Base-by-base conservation (phyloP, 2,888 invertebrate species). In the Ptilodon capucinus region DNA sequence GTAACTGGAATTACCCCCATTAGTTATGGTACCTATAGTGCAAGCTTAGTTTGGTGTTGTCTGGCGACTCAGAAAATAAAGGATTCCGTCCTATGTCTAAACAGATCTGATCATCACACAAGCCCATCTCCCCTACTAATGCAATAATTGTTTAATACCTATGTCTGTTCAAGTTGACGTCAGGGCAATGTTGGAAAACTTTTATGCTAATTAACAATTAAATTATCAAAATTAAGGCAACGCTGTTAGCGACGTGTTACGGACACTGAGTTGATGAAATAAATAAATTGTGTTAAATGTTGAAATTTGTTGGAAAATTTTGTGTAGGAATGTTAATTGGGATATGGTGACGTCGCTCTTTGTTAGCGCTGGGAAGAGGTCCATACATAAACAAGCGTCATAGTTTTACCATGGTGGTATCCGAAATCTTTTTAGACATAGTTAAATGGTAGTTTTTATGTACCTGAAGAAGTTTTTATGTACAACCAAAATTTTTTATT, bases 91-190 rank as follows among this genome's bases (percentile, higher is more conserved):
- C n/a, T 2, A 11, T n/a, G 28, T 28, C 28, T n/a, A 28, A 28
- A 28, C 28, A 28, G 28, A 28, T 11, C 38, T 38, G 28, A 28
- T 11, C 38, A 19, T 16, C 19, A n/a, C 8, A 38, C 19, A 7
- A n/a, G 18, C 19, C 6, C 8, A 28, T 19, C 13, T 9, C 40
- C 51, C 57, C 28, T 45, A 58, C 45, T 56, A 54, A 54, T 56
- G 56, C 49, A 58, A 58, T 63, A 53, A 63, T 60, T 60, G 53
- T 58, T 60, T 55, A 60, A 55, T n/a, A n/a, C n/a, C n/a, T 58
- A 54, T 62, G 60, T 55, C 53, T 45, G 30, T 16, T 18, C 38
- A 16, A 53, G 53, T 58, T 49, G 38, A 49, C 46, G 48, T 54
- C 48, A 56, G 63, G 60, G 51, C n/a, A 34, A 39, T 32, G 41